Conservation (phyloP, 1,140 invertebrate genomes). For the Ceratitis capitata region DNA sequence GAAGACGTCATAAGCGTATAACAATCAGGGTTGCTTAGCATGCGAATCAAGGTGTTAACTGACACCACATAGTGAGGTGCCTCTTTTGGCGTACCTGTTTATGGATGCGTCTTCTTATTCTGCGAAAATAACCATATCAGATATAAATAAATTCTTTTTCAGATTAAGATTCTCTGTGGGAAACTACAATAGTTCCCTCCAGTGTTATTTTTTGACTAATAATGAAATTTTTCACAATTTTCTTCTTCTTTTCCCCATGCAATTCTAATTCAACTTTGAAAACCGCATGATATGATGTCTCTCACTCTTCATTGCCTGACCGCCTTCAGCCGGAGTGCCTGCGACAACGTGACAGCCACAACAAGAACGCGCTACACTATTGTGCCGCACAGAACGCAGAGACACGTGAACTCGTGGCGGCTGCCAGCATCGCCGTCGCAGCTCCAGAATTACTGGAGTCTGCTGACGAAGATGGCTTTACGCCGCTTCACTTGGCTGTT, state of each 20-base stretch:
- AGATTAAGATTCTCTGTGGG: no score
- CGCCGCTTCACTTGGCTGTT: constrained; percentile 90
- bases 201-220: no score
- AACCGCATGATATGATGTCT: not conserved
- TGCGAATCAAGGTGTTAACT: no score
- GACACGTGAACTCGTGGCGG: constrained; percentile 69
- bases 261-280: not conserved
- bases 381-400: constrained; percentile 70
- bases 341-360: constrained; percentile 78
- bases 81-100: no score
- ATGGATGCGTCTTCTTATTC: no score
- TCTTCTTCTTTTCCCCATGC: not conserved
- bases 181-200: no score
- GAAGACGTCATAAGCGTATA: no score
- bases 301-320: not conserved
- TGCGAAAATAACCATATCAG: no score
- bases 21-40: no score
- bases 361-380: constrained; percentile 92
- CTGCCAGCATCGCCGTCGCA: constrained; percentile 73
- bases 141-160: no score
- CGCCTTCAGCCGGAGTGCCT: constrained; percentile 70
- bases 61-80: no score
- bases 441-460: constrained; percentile 82
- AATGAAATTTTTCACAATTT: not conserved
- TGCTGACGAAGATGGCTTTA: constrained; percentile 92